Evolutionary conservation across 2,113 vertebrate species (phyloP).

Genomic region (Chloroceryle aenea): DNA sequence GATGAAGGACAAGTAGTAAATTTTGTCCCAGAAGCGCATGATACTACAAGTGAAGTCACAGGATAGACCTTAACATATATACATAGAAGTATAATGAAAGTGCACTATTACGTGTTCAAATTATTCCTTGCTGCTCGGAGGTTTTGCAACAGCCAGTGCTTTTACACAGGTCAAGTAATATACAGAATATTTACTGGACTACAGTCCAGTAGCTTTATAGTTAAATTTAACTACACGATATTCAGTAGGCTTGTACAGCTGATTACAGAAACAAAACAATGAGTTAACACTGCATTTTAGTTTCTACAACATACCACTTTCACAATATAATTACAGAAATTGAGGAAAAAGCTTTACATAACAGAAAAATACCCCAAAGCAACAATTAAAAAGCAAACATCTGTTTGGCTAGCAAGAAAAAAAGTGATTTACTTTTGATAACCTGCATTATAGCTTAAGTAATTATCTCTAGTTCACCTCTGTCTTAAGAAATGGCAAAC

Average conservation of each 20-base stretch:
- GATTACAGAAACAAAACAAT: not conserved
- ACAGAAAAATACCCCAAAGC: constrained; percentile 1
- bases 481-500: not conserved
- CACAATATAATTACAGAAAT: not conserved
- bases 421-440: not conserved
- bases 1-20: not conserved
- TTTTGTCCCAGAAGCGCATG: not conserved
- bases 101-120: not conserved
- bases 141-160: not conserved
- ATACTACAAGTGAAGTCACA: not conserved
- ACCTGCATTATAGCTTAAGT: not conserved
- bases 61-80: not conserved
- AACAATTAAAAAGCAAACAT: constrained; percentile 9
- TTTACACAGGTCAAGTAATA: not conserved
- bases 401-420: not conserved
- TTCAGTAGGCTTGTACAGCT: not conserved
- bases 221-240: not conserved
- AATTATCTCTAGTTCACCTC: constrained; percentile 11
- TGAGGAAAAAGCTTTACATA: not conserved
- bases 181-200: not conserved
- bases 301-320: not conserved
- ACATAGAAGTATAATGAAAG: not conserved
- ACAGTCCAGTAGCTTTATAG: not conserved
- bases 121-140: not conserved
- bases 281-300: not conserved